phyloP scores from a whole-genome alignment of 2,113 vertebrate species.

The Taurulus bubalis region DNA sequence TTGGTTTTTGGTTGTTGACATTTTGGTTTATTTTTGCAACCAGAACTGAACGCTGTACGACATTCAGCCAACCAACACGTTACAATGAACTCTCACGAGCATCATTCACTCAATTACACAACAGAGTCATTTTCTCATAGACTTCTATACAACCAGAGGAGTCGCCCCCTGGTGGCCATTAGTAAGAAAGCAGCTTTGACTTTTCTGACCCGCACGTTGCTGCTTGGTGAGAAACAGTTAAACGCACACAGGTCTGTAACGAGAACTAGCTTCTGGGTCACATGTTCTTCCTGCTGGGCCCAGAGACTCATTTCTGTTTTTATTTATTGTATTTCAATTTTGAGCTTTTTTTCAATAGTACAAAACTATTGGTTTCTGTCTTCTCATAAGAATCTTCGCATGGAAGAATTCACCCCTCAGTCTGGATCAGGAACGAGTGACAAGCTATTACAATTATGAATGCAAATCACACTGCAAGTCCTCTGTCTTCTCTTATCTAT shows the following conservation, averaged over 20 bases:
- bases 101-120: too few relatives aligned
- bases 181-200: not conserved
- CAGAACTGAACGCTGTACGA: not conserved
- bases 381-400: not conserved
- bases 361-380: not conserved
- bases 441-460: conserved; percentile 47
- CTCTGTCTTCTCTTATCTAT: conserved; percentile 21
- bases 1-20: not conserved
- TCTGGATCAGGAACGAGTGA: conserved; percentile 10
- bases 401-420: not conserved
- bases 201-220: not conserved
- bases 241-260: too few relatives aligned
- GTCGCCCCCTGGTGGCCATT: too few relatives aligned
- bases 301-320: too few relatives aligned
- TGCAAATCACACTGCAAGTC: conserved; percentile 45
- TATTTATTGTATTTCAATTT: too few relatives aligned
- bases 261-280: too few relatives aligned
- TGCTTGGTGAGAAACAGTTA: too few relatives aligned
- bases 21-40: not conserved
- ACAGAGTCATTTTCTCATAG: not conserved
- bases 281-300: too few relatives aligned
- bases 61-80: too few relatives aligned
- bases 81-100: too few relatives aligned
- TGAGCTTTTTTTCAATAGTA: too few relatives aligned
- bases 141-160: not conserved